Conservation (phyloP, 2,113 vertebrate species). For the Lampris incognitus region DNA sequence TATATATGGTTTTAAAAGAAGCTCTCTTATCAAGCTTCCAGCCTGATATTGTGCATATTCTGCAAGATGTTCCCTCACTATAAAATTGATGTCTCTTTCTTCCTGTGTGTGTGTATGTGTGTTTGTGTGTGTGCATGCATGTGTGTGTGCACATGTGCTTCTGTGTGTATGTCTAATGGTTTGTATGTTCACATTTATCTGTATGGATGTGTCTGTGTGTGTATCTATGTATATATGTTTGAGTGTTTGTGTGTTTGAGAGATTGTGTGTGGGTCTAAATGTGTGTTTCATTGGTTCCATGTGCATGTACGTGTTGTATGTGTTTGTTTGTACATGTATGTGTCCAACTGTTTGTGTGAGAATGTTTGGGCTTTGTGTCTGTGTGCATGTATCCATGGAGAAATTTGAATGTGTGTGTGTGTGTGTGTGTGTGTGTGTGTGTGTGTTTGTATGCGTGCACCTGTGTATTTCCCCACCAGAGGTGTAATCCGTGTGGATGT, state of each 20-base stretch:
- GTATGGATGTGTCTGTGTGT: background rate
- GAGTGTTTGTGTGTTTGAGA: conserved; percentile 23
- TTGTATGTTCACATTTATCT: too few species aligned
- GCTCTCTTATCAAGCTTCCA: too few species aligned
- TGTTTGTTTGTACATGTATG: too few species aligned
- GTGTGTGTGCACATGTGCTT: background rate
- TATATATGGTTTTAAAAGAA: too few species aligned
- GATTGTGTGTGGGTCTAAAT: background rate
- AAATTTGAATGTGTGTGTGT: background rate
- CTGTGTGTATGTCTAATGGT: background rate
- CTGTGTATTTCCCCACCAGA: conserved; percentile 74
- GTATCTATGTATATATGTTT: conserved; percentile 22
- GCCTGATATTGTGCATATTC: background rate
- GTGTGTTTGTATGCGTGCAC: conserved; percentile 30
- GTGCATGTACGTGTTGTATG: conserved; percentile 1
- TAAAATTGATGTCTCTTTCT: background rate
- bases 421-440: background rate
- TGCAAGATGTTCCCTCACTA: background rate
- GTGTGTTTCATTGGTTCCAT: conserved; percentile 29
- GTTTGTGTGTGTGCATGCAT: too few species aligned
- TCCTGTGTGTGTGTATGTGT: background rate
- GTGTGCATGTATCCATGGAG: background rate
- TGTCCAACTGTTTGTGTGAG: too few species aligned
- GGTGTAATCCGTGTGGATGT: conserved; percentile 92
- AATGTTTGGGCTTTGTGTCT: too few species aligned